These are phyloP conservation scores for Iguana delicatissima DNA, from an alignment of 2,797 vertebrate genomes.

Conservation along the genomic window DNA sequence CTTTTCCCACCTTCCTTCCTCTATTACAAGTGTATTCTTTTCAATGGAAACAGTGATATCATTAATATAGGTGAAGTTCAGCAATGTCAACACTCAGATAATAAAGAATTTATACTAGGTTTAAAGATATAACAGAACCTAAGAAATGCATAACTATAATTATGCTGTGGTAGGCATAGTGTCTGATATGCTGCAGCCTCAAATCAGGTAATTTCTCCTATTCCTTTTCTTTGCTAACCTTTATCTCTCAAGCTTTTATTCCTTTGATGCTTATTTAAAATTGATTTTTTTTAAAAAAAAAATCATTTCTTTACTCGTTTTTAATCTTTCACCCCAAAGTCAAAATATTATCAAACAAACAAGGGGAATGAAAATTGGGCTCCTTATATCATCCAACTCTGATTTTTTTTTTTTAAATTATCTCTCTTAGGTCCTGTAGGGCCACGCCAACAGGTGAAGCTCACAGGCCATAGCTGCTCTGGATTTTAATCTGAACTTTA, in stretches of 20 bases:
- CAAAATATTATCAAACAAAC: too few relatives aligned
- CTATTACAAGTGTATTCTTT: not conserved
- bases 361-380: too few relatives aligned
- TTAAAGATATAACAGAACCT: not conserved
- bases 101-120: not conserved
- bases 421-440: not conserved
- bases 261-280: not conserved
- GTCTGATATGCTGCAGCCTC: not conserved
- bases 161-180: not conserved
- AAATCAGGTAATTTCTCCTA: not conserved
- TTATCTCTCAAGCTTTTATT: not conserved
- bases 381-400: too few relatives aligned
- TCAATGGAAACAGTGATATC: slow-evolving; percentile 14
- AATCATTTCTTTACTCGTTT: too few relatives aligned
- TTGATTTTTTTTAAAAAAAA: not conserved
- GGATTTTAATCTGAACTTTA: too few relatives aligned
- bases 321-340: too few relatives aligned
- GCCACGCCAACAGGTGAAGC: not conserved
- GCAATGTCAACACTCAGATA: not conserved
- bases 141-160: not conserved
- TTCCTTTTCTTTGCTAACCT: not conserved
- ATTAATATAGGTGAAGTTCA: slow-evolving; percentile 11
- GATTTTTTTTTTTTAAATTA: too few relatives aligned
- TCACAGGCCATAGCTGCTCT: too few relatives aligned
- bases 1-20: not conserved